These are phyloP conservation scores for Chrysochloris asiatica DNA, from an alignment of 2,113 vertebrate genomes.

Conservation along the genomic window DNA sequence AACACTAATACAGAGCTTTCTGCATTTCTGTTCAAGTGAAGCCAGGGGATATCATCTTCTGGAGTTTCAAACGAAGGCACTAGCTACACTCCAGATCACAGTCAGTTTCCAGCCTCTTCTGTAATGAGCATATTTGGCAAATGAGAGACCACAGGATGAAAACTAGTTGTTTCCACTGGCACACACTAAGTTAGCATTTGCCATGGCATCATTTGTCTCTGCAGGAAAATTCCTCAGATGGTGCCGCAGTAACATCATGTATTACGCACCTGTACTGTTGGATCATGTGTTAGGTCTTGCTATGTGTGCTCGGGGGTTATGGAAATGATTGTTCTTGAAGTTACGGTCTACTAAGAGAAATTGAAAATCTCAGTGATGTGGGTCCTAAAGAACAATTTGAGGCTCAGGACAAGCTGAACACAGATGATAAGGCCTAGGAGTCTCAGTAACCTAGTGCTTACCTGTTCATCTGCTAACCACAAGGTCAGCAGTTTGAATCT, in stretches of 20 bases:
- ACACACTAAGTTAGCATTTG: not conserved
- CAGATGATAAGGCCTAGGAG: too few species aligned
- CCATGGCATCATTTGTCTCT: not conserved
- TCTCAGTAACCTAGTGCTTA: too few species aligned
- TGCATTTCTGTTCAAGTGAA: not conserved
- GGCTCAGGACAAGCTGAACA: rapidly evolving
- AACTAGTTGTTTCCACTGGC: not conserved
- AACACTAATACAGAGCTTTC: slow-evolving; percentile 1
- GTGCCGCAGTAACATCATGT: not conserved
- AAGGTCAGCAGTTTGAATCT: too few species aligned
- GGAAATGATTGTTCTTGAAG: not conserved
- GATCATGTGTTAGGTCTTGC: not conserved
- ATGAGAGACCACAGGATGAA: not conserved
- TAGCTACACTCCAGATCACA: not conserved
- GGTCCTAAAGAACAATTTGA: rapidly evolving
- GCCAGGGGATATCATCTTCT: not conserved
- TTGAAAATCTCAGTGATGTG: not conserved
- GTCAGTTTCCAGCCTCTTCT: not conserved
- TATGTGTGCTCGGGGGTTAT: rapidly evolving
- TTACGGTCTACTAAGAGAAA: not conserved
- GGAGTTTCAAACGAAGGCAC: not conserved
- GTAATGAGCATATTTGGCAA: not conserved
- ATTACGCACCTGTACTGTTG: not conserved
- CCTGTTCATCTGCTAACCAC: too few species aligned
- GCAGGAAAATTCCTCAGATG: not conserved